phyloP scores from a whole-genome alignment of 2,113 vertebrate species.

The Herpetotheres cachinnans region DNA sequence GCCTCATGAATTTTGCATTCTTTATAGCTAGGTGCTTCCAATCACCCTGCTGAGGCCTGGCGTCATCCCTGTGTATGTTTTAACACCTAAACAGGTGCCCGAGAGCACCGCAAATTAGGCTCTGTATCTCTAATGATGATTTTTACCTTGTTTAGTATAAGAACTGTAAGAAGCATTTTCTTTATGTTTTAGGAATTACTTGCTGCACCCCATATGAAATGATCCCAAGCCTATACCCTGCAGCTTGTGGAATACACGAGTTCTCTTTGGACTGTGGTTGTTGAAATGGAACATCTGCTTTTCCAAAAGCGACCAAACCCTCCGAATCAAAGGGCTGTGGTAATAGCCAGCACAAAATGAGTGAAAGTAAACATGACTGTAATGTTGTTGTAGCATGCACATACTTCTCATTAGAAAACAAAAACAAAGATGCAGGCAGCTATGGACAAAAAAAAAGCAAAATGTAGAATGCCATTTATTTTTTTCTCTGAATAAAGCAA shows the following conservation, averaged over 20 bases:
- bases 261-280: background rate
- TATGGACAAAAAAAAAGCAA: background rate
- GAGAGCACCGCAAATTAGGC: background rate
- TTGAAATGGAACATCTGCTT: constrained; percentile 3
- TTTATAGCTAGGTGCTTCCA: background rate
- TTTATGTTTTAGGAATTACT: background rate
- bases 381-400: background rate
- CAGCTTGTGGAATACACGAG: accelerated
- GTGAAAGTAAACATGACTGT: background rate
- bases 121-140: background rate
- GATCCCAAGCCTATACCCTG: background rate
- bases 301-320: constrained; percentile 3
- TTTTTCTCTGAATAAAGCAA: background rate
- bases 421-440: background rate
- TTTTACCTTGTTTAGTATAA: background rate
- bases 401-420: background rate
- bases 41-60: background rate
- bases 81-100: background rate
- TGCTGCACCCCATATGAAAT: background rate
- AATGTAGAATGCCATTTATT: background rate
- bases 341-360: background rate
- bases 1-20: background rate
- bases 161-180: background rate
- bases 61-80: background rate
- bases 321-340: background rate